These are phyloP conservation scores for Beaufortia kweichowensis DNA, from an alignment of 2,113 vertebrate genomes.

Conservation along the genomic window DNA sequence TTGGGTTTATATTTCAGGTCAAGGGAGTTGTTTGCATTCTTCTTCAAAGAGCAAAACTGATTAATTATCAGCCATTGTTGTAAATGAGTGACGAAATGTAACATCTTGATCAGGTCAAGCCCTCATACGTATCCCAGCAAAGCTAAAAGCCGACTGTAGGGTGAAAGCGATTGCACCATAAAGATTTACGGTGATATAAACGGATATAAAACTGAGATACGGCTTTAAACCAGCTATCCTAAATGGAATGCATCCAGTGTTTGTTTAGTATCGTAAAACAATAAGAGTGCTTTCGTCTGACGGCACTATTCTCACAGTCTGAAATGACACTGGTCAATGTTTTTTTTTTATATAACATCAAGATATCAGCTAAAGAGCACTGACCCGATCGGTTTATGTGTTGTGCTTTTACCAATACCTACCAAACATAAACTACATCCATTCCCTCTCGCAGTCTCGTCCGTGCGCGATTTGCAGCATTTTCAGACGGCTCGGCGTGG, in stretches of 20 bases:
- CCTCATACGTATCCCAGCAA: conserved; percentile 20
- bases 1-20: conserved; percentile 3
- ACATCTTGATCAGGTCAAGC: conserved; percentile 14
- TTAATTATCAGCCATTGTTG: conserved; percentile 33
- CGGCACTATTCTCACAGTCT: too few relatives aligned
- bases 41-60: neutral
- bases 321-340: neutral
- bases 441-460: conserved; percentile 12
- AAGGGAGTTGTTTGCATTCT: neutral
- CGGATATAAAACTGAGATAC: conserved; percentile 31
- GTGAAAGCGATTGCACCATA: conserved; percentile 26
- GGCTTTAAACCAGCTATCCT: conserved; percentile 16
- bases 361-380: conserved; percentile 30
- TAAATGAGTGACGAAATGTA: conserved; percentile 35
- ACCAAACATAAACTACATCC: neutral
- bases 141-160: neutral
- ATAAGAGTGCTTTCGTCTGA: conserved; percentile 20
- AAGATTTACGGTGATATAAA: conserved; percentile 30
- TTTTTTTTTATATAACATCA: conserved; percentile 2
- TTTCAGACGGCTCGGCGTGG: conserved; percentile 22
- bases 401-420: neutral
- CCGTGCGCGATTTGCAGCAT: conserved; percentile 41
- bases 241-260: conserved; percentile 25
- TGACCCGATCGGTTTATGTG: conserved; percentile 18
- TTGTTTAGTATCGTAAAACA: conserved; percentile 45